Percentiles rank a stretch among this genome's conserved stretches.
Conservation (phyloP, 1,140 invertebrate genomes). For the Eupeodes corollae region DNA sequence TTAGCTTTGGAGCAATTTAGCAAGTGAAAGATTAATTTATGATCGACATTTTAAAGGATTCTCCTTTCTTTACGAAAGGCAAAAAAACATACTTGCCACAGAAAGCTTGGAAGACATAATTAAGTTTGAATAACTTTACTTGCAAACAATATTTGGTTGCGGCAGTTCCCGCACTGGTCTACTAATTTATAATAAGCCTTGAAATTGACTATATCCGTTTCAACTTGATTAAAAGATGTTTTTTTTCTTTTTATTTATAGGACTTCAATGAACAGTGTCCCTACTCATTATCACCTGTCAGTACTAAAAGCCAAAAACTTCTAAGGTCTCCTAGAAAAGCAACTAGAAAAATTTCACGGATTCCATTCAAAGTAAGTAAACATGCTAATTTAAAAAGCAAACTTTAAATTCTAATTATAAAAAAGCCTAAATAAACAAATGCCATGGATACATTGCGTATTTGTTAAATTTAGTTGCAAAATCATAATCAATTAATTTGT, state of each 20-base stretch:
- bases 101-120: too few relatives aligned
- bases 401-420: background rate
- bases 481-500: conserved; percentile 1
- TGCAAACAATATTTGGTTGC: too few relatives aligned
- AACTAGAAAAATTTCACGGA: conserved; percentile 90
- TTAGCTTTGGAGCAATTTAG: too few relatives aligned
- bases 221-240: conserved; percentile 7
- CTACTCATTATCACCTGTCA: conserved; percentile 88
- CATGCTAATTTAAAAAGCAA: too few relatives aligned
- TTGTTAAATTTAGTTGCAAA: background rate
- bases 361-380: conserved; percentile 72
- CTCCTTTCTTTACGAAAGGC: too few relatives aligned
- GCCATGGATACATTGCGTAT: background rate
- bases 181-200: too few relatives aligned
- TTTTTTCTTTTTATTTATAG: conserved; percentile 46
- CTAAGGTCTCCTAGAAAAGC: conserved; percentile 88
- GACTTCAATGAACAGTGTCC: conserved; percentile 56
- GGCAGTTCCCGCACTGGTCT: too few relatives aligned
- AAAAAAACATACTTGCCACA: too few relatives aligned
- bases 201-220: too few relatives aligned
- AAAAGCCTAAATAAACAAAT: conserved; percentile 2
- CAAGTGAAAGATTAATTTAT: too few relatives aligned
- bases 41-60: too few relatives aligned
- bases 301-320: conserved; percentile 87
- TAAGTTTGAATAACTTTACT: too few relatives aligned